These are phyloP conservation scores for Aphis gossypii DNA, from an alignment of 1,140 invertebrate species.

Conservation along the genomic window DNA sequence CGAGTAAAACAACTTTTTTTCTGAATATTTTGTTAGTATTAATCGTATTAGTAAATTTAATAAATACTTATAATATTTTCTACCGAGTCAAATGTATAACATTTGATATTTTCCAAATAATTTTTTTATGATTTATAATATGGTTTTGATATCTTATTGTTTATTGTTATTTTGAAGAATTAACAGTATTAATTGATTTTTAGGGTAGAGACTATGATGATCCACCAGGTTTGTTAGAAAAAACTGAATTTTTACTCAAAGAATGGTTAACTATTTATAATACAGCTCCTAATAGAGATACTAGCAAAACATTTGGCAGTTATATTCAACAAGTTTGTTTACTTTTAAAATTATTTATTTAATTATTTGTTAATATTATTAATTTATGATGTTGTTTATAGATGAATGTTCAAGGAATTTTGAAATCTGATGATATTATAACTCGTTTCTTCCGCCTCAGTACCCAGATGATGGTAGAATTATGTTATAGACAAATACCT, in stretches of 20 bases:
- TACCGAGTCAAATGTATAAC: neutral
- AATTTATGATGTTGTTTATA: neutral
- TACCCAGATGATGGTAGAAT: constrained; percentile 95
- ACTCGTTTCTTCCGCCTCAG: constrained; percentile 96
- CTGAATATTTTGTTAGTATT: neutral
- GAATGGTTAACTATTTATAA: constrained; percentile 95
- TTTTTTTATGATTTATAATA: neutral
- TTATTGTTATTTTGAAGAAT: neutral
- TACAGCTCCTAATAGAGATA: constrained; percentile 80
- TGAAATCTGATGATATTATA: constrained; percentile 97
- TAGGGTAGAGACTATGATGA: constrained; percentile 91
- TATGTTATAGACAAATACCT: constrained; percentile 82
- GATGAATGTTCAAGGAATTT: constrained; percentile 95
- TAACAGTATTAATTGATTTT: neutral
- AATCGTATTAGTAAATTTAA: neutral
- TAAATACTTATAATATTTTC: neutral
- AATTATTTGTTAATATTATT: neutral
- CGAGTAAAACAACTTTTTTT: too few species aligned
- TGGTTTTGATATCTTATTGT: neutral
- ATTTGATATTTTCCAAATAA: neutral
- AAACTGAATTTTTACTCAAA: constrained; percentile 91
- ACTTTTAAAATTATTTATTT: neutral
- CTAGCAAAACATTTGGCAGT: constrained; percentile 88
- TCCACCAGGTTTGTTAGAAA: constrained; percentile 91
- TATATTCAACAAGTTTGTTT: constrained; percentile 80